Base-by-base conservation (phyloP, 2,797 vertebrate genomes). In the Scleropages formosus region DNA sequence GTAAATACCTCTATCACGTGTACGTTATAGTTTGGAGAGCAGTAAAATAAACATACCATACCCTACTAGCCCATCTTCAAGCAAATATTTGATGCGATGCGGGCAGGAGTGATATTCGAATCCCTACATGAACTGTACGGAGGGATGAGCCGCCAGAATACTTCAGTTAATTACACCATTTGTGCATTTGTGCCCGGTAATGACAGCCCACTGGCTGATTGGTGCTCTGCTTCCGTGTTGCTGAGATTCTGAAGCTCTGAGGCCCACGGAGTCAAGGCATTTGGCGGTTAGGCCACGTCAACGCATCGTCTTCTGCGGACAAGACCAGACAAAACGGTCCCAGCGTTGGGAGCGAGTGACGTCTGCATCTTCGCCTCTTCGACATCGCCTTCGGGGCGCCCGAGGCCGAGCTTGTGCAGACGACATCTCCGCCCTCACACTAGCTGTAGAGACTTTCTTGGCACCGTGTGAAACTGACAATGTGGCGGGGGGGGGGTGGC, bases 1-100 rank as follows among this genome's bases (percentile, higher is more conserved):
- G 49, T 70, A 70, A 70, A 70, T 70, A 70, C 53, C 20, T 49
- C 31, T 39, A 70, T 31, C 67, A 26, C 26, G 31, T 70, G 22
- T 70, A 22, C 51, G 53, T 47, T 69, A 69, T 69, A 46, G 24
- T 31, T 66, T 12, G 27, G 24, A 1, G 49, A 2, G 67, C 16
- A 15, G 46, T 22, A 70, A 70, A 11, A 12, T 56, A 56, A 12
- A 51, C 67, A 61, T 47, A 2, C 24, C 12, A 22, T 12, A 27
- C 15, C 22, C 49, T 7, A 22, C 8, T 10, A 24, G 44, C 66
- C 22, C 8, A 13, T 67, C 44, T n/a, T 10, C 53, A 56, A 56
- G 53, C 53, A 56, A 39, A 39, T 39, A 39, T 39, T 18, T 56
- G 56, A 56, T 3, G 53, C 18, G 18, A 56, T 56, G 11, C 18